Evolutionary conservation across 2,113 vertebrate genomes (phyloP), one percentile per base, ranked within the genome.

Genomic region (Mustela lutreola): DNA sequence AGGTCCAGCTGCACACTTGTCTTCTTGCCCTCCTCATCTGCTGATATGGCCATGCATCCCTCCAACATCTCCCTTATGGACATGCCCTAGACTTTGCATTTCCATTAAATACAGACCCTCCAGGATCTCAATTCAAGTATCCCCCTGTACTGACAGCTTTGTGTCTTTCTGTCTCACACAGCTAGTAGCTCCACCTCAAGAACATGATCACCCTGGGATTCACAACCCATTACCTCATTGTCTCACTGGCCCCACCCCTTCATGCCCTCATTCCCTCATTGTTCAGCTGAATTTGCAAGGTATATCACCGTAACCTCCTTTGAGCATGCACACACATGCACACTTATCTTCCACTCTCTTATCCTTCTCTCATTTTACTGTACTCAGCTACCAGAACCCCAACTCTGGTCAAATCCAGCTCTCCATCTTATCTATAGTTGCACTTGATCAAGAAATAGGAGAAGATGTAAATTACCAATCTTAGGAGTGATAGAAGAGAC

Each of bases 151-250:
- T 11, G 1, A 1, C 11, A 31, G 16, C 18, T 16, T 84, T 7
- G 4, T 1, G 5, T 36, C 39, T 60, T 31, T 50, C 89, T 2
- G 0, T 18, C 16, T 76, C 87, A 4, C 9, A 2, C 2, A 8
- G 70, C 31, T 16, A 28, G 22, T 1, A 3, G 5, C 36, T 11
- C 26, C 31, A 7, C 10, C 15, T 22, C 0, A 50, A 18, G 42
- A 50, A 28, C 12, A 28, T 7, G 50, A 62, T 33, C 26, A 1
- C 82, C 28, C 14, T 48, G 7, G 39, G 33, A 18, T 14, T 33
- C 73, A 21, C 10, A 4, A 7, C 4, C 4, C 5, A 2, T n/a
- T 5, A 0, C 5, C 4, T 1, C 33, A 19, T 10, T 7, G 1
- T 21, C 21, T 15, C 28, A 1, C 8, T 1, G 19, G 26, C 5